Conservation (phyloP, 2,797 vertebrate genomes). For the Artibeus jamaicensis region DNA sequence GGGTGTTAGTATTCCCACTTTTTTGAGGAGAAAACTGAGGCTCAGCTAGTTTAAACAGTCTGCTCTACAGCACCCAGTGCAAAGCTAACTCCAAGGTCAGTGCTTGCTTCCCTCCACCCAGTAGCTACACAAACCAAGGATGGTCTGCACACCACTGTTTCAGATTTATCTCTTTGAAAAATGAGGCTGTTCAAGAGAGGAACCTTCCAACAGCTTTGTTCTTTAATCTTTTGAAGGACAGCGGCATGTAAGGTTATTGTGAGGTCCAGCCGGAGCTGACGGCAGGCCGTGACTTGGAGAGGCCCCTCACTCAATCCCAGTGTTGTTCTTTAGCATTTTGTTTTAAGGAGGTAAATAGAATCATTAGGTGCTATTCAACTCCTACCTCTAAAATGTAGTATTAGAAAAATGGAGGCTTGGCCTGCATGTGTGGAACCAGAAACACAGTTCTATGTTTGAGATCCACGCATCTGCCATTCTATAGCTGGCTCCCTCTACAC, state of each 20-base stretch:
- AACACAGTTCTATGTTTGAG: neutral
- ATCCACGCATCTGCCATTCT: neutral
- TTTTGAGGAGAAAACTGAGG: neutral
- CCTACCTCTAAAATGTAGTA: neutral
- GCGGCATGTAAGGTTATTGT: neutral
- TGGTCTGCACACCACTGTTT: neutral
- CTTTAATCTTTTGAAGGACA: conserved; percentile 13
- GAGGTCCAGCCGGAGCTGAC: neutral
- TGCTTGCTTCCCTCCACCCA: neutral
- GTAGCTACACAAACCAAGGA: neutral
- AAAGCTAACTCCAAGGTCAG: neutral
- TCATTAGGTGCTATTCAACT: neutral
- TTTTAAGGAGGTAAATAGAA: neutral
- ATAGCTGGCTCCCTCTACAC: neutral
- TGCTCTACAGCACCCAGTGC: neutral
- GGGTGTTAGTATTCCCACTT: neutral
- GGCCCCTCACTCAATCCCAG: conserved; percentile 14
- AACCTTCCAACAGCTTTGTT: neutral
- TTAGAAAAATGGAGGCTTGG: neutral
- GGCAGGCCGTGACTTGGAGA: conserved; percentile 8
- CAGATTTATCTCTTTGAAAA: conserved; percentile 4
- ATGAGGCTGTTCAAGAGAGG: neutral
- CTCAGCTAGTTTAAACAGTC: neutral
- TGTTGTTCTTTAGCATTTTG: conserved; percentile 42
- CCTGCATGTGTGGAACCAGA: neutral